phyloP scores from a whole-genome alignment of 2,113 vertebrate genomes.

The Montifringilla adamsi region DNA sequence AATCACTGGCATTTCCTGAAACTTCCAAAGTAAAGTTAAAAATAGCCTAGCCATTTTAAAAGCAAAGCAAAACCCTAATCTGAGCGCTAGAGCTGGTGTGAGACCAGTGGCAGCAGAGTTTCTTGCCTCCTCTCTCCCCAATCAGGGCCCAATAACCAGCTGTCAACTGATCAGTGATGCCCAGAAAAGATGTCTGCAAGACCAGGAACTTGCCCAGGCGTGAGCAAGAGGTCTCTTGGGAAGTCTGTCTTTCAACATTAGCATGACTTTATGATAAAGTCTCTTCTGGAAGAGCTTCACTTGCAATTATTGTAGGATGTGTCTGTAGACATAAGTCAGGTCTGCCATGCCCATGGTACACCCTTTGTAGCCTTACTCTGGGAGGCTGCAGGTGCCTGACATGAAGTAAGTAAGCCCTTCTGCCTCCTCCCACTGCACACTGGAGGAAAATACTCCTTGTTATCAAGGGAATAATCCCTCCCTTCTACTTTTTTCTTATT shows the following conservation, averaged over 20 bases:
- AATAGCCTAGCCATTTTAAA: not conserved
- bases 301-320: not conserved
- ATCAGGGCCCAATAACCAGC: not conserved
- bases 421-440: not conserved
- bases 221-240: not conserved
- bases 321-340: not conserved
- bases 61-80: not conserved
- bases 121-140: not conserved
- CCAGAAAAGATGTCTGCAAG: not conserved
- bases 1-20: constrained; percentile 35
- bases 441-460: not conserved
- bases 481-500: not conserved
- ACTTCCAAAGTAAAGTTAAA: not conserved
- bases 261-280: not conserved
- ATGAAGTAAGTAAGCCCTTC: not conserved
- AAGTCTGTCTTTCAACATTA: not conserved
- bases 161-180: not conserved
- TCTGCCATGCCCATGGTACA: fast-evolving
- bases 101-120: not conserved
- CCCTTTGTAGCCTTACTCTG: not conserved
- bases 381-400: not conserved
- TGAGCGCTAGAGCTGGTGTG: not conserved
- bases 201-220: not conserved
- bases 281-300: not conserved
- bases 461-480: not conserved